These are phyloP conservation scores for Ophioninae sp. DNA, from an alignment of 2,888 invertebrate genomes.

Conservation along the genomic window DNA sequence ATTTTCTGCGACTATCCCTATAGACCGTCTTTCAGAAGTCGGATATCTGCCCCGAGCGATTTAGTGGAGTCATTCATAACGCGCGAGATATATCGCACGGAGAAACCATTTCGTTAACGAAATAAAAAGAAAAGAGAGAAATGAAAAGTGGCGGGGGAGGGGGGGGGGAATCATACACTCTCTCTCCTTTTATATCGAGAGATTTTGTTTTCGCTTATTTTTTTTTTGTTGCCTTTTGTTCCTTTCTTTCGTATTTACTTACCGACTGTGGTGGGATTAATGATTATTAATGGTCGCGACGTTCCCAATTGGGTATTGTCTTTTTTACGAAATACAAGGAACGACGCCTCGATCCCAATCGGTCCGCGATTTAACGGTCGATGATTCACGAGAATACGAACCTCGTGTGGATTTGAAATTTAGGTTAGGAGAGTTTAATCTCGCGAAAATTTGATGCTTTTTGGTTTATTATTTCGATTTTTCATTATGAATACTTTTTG, in stretches of 20 bases:
- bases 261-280: constrained; percentile 7
- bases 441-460: background rate
- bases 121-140: background rate
- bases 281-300: background rate
- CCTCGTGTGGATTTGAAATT: background rate
- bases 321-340: constrained; percentile 41
- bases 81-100: constrained; percentile 33
- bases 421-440: background rate
- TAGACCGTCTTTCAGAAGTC: constrained; percentile 55
- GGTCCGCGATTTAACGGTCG: background rate
- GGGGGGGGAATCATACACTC: constrained; percentile 3
- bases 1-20: constrained; percentile 38
- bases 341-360: background rate
- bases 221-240: background rate
- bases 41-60: constrained; percentile 51
- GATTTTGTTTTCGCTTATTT: constrained; percentile 2
- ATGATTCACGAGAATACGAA: background rate
- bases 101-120: constrained; percentile 17
- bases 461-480: no score
- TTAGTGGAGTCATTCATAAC: constrained; percentile 48
- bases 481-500: no score
- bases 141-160: no score
- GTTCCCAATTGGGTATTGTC: constrained; percentile 1
- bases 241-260: constrained; percentile 5
- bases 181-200: constrained; percentile 1